Evolutionary conservation across 2,888 invertebrate species (phyloP).

Genomic region (Torymus aiolomorphi): DNA sequence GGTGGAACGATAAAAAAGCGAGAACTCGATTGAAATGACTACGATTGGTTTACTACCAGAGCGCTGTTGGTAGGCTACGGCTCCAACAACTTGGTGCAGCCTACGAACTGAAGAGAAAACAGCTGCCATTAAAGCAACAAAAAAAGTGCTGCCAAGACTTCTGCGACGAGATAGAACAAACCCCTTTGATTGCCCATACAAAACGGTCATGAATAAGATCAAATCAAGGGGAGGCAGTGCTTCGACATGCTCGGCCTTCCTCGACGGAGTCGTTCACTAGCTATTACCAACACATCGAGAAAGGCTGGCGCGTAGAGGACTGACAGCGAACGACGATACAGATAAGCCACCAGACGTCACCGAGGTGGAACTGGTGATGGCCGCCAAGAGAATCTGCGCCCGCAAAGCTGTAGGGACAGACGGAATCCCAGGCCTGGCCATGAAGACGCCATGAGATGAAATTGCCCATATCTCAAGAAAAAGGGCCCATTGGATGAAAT

Average conservation of each 20-base stretch:
- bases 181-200: no score
- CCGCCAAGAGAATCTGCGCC: neutral
- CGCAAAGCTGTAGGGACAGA: neutral
- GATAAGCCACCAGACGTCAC: no score
- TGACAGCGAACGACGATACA: neutral
- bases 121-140: neutral
- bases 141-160: neutral
- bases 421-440: neutral
- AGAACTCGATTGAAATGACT: neutral
- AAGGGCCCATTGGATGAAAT: no score
- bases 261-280: no score
- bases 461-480: no score
- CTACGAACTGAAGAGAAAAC: neutral
- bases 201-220: slow-evolving; percentile 1
- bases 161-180: no score
- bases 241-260: neutral
- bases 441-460: neutral
- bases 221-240: neutral
- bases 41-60: no score
- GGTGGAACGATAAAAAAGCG: neutral
- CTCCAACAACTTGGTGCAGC: no score
- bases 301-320: neutral
- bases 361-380: neutral
- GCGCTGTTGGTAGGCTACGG: neutral
- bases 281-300: neutral